phyloP scores from a whole-genome alignment of 2,113 vertebrate species.

The Perca fluviatilis region DNA sequence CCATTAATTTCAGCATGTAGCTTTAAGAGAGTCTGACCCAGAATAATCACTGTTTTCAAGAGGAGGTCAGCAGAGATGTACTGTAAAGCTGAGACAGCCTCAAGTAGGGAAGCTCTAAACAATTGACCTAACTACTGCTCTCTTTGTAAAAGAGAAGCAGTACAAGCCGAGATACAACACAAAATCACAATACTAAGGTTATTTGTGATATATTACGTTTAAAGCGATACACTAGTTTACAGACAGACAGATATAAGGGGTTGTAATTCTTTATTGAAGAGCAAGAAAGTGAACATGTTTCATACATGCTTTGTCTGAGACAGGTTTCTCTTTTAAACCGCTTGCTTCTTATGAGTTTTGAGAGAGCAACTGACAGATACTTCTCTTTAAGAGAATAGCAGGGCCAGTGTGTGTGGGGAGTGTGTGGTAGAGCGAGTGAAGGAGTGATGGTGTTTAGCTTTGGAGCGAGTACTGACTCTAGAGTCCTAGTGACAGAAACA shows the following conservation, averaged over 20 bases:
- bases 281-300: neutral
- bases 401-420: no score
- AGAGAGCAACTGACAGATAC: neutral
- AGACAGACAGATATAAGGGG: neutral
- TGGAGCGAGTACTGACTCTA: no score
- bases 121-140: slow-evolving; percentile 26
- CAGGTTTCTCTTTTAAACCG: neutral
- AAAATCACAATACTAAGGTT: neutral
- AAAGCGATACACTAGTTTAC: neutral
- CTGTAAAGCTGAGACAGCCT: slow-evolving; percentile 52
- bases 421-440: no score
- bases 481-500: no score
- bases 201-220: neutral
- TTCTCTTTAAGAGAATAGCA: neutral
- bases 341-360: neutral
- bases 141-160: slow-evolving; percentile 17
- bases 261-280: neutral
- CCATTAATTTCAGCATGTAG: slow-evolving; percentile 68
- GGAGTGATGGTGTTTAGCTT: no score
- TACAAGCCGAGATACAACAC: neutral
- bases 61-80: slow-evolving; percentile 65
- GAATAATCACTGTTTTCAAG: slow-evolving; percentile 74
- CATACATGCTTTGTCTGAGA: neutral
- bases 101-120: slow-evolving; percentile 50
- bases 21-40: slow-evolving; percentile 79